phyloP scores from a whole-genome alignment of 2,888 invertebrate genomes.

The Chromoteleia sp. region DNA sequence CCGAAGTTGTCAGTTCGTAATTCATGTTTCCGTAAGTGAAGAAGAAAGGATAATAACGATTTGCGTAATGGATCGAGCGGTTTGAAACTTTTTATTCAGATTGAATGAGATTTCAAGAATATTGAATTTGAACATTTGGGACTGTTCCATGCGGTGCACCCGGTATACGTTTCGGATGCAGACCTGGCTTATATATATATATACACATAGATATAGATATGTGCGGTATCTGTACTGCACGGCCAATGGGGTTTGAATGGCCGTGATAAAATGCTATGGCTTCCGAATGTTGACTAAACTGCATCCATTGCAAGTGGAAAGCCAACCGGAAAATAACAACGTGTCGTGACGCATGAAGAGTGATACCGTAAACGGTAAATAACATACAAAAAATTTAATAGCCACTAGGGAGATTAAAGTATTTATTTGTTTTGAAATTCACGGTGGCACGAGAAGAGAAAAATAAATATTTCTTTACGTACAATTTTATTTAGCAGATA shows the following conservation, averaged over 20 bases:
- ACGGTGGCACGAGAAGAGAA: constrained; percentile 18
- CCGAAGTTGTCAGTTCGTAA: constrained; percentile 22
- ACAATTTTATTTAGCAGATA: constrained; percentile 21
- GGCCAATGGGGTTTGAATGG: constrained; percentile 85
- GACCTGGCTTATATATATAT: constrained; percentile 71
- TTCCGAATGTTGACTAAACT: constrained; percentile 85
- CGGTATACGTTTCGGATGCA: constrained; percentile 77
- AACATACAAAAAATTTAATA: constrained; percentile 63
- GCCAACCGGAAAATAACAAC: constrained; percentile 84
- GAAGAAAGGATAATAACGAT: constrained; percentile 53
- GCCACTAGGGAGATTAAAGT: constrained; percentile 50
- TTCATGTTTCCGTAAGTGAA: constrained; percentile 23
- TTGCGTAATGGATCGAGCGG: constrained; percentile 35
- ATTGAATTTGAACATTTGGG: constrained; percentile 51
- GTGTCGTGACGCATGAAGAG: constrained; percentile 76
- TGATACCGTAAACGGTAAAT: constrained; percentile 67
- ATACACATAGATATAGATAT: constrained; percentile 79
- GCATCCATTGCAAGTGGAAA: constrained; percentile 84
- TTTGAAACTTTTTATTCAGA: constrained; percentile 45
- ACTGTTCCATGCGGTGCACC: constrained; percentile 71
- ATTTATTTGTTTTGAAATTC: constrained; percentile 59
- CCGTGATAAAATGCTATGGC: constrained; percentile 84
- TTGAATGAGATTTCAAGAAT: constrained; percentile 49
- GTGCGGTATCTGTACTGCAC: constrained; percentile 84
- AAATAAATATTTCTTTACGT: constrained; percentile 10